Base-by-base conservation (phyloP, 2,888 invertebrate genomes). In the Drosophila acutilabella region DNA sequence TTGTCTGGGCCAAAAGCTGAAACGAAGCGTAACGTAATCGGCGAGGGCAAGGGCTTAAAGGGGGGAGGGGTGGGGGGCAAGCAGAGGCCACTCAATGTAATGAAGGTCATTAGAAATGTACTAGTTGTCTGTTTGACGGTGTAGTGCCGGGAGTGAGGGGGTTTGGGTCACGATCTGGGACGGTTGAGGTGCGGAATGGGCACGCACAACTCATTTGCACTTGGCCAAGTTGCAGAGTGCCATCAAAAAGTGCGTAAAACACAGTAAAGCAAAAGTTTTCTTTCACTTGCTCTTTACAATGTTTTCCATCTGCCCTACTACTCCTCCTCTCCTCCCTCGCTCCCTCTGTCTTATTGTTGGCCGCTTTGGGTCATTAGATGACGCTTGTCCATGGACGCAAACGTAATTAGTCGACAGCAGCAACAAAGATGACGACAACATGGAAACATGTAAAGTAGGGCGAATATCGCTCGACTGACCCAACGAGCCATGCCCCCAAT, bases 91-190 rank as follows among this genome's bases (percentile, higher is more conserved):
- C 86, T 85, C 87, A 88, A 80, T 80, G 81, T 86, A 88, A 85
- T 85, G 88, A 86, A 88, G 88, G 85, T 88, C 88, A 88, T 85
- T 86, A 80, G 79, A 86, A 80, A 80, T 86, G 79, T 86, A 76
- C 83, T 82, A 59, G 68, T 36, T 36, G 56, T 23, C 10, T 8
- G 16, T 38, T 5, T 11, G 4, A 14, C 0, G 41, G 2, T 16
- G 42, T 7, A 8, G 20, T 8, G 8, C 26, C 20, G 3, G 18
- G 14, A 14, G 3, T 13, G 14, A 14, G 57, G 40, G 36, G 36
- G 13, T 11, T 36, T 13, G 13, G 36, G 30, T 30, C 30, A 30
- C 30, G 36, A 13, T 36, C 13, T 13, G 2, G 13, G 5, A 14
- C 38, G 40, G 57, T n/a, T n/a, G 13, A 18, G 65, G 60, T 38